These are phyloP conservation scores for Adelosebastes latens DNA, from an alignment of 2,797 vertebrate genomes.

Conservation along the genomic window DNA sequence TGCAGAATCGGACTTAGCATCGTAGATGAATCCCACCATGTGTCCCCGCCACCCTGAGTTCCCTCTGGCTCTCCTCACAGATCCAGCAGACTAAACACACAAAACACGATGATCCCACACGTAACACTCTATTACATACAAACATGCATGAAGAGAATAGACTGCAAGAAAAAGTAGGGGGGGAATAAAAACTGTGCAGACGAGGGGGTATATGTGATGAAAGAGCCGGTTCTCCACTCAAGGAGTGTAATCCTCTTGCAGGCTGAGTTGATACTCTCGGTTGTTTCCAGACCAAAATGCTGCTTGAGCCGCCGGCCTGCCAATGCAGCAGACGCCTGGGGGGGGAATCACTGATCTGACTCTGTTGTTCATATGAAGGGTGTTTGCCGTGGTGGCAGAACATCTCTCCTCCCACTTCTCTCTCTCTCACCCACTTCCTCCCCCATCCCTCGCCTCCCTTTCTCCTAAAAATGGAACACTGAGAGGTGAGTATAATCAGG, in stretches of 20 bases:
- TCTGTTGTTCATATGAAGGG: constrained; percentile 73
- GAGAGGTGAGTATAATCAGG: constrained; percentile 78
- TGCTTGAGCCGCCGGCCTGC: constrained; percentile 69
- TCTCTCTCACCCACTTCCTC: constrained; percentile 43
- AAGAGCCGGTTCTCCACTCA: constrained; percentile 64
- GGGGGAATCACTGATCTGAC: constrained; percentile 74
- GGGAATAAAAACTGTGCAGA: constrained; percentile 42
- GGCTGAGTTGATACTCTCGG: constrained; percentile 69
- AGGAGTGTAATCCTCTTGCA: constrained; percentile 77
- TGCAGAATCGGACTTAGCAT: constrained; percentile 57
- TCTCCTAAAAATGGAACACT: constrained; percentile 75
- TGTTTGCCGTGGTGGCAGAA: constrained; percentile 70
- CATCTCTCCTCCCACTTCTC: constrained; percentile 56
- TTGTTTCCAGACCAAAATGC: constrained; percentile 69
- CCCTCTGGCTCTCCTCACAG: not conserved
- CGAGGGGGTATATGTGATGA: constrained; percentile 52
- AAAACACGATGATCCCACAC: constrained; percentile 14
- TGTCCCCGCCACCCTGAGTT: constrained; percentile 10
- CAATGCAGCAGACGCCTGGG: constrained; percentile 74
- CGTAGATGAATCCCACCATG: constrained; percentile 44
- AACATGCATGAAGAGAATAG: constrained; percentile 43
- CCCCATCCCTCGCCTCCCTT: constrained; percentile 53
- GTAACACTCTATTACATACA: constrained; percentile 22
- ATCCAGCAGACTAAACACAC: constrained; percentile 18
- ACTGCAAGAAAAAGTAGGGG: not conserved